A percentile compares a stretch with the other conserved stretches of the same genome.
Conservation (phyloP, 2,888 invertebrate species). For the Parelbella ahira region DNA sequence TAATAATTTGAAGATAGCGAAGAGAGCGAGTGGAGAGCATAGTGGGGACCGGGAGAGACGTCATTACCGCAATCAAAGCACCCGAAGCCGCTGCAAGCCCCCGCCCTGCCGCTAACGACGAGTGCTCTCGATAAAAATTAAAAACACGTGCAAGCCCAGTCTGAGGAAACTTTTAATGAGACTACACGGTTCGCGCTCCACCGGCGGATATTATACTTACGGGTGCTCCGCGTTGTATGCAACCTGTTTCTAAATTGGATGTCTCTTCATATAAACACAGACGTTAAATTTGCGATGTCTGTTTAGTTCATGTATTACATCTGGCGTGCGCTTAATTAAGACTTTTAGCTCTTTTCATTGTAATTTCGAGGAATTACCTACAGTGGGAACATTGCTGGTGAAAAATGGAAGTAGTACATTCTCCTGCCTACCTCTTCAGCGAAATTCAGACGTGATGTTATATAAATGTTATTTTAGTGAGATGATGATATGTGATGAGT, state of each 20-base stretch:
- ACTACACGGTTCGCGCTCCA: conserved; percentile 62
- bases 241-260: conserved; percentile 32
- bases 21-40: conserved; percentile 55
- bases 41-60: conserved; percentile 52
- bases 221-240: conserved; percentile 28
- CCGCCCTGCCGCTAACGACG: conserved; percentile 61
- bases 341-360: too few relatives aligned
- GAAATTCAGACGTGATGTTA: too few relatives aligned
- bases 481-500: too few relatives aligned
- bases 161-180: conserved; percentile 81
- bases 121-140: conserved; percentile 81
- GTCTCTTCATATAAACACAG: conserved; percentile 25
- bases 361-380: too few relatives aligned
- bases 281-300: too few relatives aligned
- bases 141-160: conserved; percentile 79
- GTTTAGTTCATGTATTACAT: too few relatives aligned
- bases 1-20: conserved; percentile 70
- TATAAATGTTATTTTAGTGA: too few relatives aligned
- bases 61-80: conserved; percentile 80
- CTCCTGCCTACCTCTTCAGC: too few relatives aligned
- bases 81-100: conserved; percentile 55
- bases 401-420: too few relatives aligned
- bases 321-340: too few relatives aligned
- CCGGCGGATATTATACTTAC: conserved; percentile 43
- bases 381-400: too few relatives aligned